Conservation (phyloP, 2,797 vertebrate genomes). For the Phataginus tetradactyla region DNA sequence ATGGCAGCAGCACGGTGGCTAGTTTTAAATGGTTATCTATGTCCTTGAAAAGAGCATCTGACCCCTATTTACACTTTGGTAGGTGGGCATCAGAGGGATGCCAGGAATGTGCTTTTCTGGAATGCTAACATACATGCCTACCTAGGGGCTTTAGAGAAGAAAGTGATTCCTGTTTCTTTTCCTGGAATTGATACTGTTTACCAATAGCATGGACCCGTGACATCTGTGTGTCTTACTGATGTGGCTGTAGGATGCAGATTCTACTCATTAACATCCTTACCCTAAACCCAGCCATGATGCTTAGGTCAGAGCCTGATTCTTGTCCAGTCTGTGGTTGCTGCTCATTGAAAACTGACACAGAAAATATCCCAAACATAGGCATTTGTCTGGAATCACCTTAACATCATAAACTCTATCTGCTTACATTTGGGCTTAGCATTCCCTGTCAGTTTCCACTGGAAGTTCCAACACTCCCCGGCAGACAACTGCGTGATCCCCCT, state of each 20-base stretch:
- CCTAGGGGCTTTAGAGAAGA: background rate
- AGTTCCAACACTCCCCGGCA: background rate
- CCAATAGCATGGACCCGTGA: background rate
- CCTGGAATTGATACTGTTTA: background rate
- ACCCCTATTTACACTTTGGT: background rate
- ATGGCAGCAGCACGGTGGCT: background rate
- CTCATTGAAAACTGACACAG: background rate
- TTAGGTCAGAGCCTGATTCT: background rate
- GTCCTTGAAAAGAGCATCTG: background rate
- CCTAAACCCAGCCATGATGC: background rate
- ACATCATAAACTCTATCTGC: conserved; percentile 54
- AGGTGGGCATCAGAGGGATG: background rate
- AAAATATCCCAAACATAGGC: conserved; percentile 63
- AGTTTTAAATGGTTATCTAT: background rate
- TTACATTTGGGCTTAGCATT: conserved; percentile 18
- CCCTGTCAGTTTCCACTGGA: background rate
- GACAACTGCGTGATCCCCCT: background rate
- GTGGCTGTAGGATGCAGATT: background rate
- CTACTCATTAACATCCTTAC: background rate
- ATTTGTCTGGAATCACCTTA: conserved; percentile 74
- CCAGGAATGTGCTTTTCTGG: background rate
- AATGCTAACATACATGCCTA: background rate
- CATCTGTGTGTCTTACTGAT: background rate
- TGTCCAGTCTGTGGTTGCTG: conserved; percentile 18
- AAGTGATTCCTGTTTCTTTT: background rate